These are phyloP conservation scores for Hermaeophaga mercurialis DNA, from an alignment of 2,888 invertebrate species.

Conservation along the genomic window DNA sequence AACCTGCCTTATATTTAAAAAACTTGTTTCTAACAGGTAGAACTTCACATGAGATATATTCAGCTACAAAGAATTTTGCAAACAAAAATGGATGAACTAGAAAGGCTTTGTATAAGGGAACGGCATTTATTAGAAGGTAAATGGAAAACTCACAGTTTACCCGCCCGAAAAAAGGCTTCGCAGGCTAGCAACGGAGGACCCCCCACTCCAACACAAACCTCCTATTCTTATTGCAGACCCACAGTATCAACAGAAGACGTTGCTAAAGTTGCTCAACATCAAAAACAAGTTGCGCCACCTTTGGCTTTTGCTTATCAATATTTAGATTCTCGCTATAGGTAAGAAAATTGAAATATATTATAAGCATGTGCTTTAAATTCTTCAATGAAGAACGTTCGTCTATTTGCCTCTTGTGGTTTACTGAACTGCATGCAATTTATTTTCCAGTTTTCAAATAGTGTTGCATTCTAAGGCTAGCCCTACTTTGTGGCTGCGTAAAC, in stretches of 20 bases:
- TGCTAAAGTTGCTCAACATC: constrained; percentile 56
- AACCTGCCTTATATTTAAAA: too few species aligned
- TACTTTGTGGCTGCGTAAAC: too few species aligned
- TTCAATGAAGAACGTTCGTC: too few species aligned
- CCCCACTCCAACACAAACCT: constrained; percentile 60
- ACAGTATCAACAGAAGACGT: constrained; percentile 84
- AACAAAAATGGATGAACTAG: constrained; percentile 82
- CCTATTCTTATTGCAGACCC: constrained; percentile 67
- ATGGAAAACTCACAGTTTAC: constrained; percentile 89
- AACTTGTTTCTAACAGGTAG: constrained; percentile 71
- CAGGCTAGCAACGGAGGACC: constrained; percentile 59
- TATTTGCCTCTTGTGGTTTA: too few species aligned
- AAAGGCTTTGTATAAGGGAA: constrained; percentile 79
- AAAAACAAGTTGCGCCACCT: constrained; percentile 49
- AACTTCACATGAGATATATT: constrained; percentile 91
- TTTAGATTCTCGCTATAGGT: constrained; percentile 74
- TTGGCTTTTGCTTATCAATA: constrained; percentile 61
- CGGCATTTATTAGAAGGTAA: constrained; percentile 82
- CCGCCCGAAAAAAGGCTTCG: constrained; percentile 80
- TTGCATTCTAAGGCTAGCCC: too few species aligned
- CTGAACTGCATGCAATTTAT: too few species aligned
- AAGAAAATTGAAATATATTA: constrained; percentile 47
- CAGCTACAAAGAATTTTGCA: constrained; percentile 85
- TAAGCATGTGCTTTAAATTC: not conserved
- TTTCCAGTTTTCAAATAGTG: too few species aligned